Percentiles rank a stretch among this genome's conserved stretches.
Evolutionary conservation across 2,888 invertebrate genomes (phyloP).

Genomic region (Charanyca ferruginea): DNA sequence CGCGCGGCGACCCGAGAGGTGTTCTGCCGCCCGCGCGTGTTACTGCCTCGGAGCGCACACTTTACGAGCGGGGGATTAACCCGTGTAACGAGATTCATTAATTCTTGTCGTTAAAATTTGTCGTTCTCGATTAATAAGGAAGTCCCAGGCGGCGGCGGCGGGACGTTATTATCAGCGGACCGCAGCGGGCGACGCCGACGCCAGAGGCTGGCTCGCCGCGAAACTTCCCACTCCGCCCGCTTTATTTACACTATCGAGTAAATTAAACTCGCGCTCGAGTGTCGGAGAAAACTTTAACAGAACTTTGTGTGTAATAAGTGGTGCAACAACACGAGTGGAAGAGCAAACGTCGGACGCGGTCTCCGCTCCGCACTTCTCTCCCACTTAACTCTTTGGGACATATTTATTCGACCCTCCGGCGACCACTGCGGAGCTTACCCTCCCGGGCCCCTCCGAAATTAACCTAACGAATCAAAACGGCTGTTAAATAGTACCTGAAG

Average conservation of each 20-base stretch:
- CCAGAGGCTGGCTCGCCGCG: conserved; percentile 81
- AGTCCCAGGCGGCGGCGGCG: conserved; percentile 83
- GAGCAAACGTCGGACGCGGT: conserved; percentile 91
- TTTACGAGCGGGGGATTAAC: conserved; percentile 91
- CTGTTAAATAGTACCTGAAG: conserved; percentile 81
- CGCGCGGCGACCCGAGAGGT: conserved; percentile 61
- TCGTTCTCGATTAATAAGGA: conserved; percentile 92
- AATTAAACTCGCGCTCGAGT: conserved; percentile 91
- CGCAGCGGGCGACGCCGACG: conserved; percentile 77
- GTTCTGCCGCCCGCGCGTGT: conserved; percentile 82
- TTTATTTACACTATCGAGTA: conserved; percentile 92
- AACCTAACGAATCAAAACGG: conserved; percentile 89
- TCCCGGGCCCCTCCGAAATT: conserved; percentile 84
- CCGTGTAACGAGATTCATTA: conserved; percentile 92
- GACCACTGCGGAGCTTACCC: conserved; percentile 82
- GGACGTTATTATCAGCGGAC: conserved; percentile 90
- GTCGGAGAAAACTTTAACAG: conserved; percentile 90
- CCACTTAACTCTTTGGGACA: conserved; percentile 91
- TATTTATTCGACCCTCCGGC: conserved; percentile 91
- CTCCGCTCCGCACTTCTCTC: conserved; percentile 88
- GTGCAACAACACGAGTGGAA: conserved; percentile 91
- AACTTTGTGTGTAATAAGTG: conserved; percentile 92
- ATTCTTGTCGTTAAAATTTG: conserved; percentile 92
- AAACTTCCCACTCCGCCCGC: conserved; percentile 89
- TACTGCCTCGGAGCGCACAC: conserved; percentile 87